Base-by-base conservation (phyloP, 2,113 vertebrate species). In the Planiliza haematocheilus region DNA sequence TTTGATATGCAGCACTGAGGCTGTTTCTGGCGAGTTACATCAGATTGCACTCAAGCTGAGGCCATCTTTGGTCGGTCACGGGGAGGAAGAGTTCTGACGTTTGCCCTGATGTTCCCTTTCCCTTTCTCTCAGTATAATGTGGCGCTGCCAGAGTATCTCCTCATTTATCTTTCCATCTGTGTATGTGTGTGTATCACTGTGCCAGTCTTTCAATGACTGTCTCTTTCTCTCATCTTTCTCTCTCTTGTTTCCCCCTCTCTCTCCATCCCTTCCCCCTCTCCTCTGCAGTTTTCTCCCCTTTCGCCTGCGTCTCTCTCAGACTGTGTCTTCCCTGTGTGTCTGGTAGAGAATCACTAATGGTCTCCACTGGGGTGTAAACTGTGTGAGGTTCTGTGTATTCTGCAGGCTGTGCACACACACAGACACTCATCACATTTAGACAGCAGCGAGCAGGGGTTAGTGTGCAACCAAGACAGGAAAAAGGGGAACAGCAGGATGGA, bases 1-100 rank as follows among this genome's bases (percentile, higher is more conserved):
- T 82, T 83, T 86, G 82, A 83, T 78, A 58, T 71, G 70, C 73
- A 71, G 55, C 43, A 52, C 51, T 63, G 72, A 79, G 73, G 75
- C 55, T 39, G 94, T 93, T 93, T 93, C 95, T 95, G 86, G 94
- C 93, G 88, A 90, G 94, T 91, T 91, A 81, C 90, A 67, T 91
- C 88, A 90, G 80, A 75, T 76, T 72, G 82, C 77, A 84, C 78
- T 62, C 59, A 70, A 82, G 84, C 76, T 76, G 80, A 88, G 88
- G 77, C 87, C 80, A 70, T 88, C 65, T 79, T 74, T 80, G 70
- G 72, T 77, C 46, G 38, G 94, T 91, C 93, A 20, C 70, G 49
- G 65, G 78, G 78, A 82, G 79, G 63, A 82, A 70, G 82, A 85
- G 77, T 42, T 55, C 72, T 69, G 75, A 81, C 63, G 51, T 74